Percentiles rank a stretch among this genome's conserved stretches.
Conservation (phyloP, 2,888 invertebrate genomes). For the Osmoderma eremita region DNA sequence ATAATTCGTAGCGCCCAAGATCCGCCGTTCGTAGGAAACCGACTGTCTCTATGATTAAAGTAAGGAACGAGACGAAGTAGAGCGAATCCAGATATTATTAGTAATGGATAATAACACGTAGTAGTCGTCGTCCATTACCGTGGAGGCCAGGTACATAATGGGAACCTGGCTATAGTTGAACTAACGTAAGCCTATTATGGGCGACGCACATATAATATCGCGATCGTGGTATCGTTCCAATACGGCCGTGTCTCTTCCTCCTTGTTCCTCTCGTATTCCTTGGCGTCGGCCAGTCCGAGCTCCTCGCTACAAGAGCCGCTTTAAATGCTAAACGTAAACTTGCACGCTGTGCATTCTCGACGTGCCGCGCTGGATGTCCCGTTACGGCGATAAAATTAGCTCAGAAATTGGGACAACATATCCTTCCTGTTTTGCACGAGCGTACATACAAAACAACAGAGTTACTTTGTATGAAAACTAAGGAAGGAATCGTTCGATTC, state of each 20-base stretch:
- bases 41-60: slow-evolving; percentile 12
- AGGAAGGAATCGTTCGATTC: slow-evolving; percentile 27
- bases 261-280: slow-evolving; percentile 4
- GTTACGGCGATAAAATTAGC: slow-evolving; percentile 41
- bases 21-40: slow-evolving; percentile 8
- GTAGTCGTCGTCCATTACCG: slow-evolving; percentile 14
- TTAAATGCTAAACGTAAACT: slow-evolving; percentile 41
- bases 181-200: slow-evolving; percentile 8
- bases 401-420: slow-evolving; percentile 43
- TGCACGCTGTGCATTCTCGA: slow-evolving; percentile 40
- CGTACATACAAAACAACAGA: slow-evolving; percentile 7
- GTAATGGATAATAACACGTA: slow-evolving; percentile 31
- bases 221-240: too few relatives aligned
- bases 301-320: slow-evolving; percentile 9
- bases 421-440: slow-evolving; percentile 37
- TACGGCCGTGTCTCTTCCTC: background rate
- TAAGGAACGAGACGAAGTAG: slow-evolving; percentile 18
- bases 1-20: slow-evolving; percentile 8
- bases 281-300: slow-evolving; percentile 4
- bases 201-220: slow-evolving; percentile 4
- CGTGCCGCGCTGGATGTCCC: slow-evolving; percentile 40
- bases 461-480: too few relatives aligned
- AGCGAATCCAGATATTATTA: slow-evolving; percentile 29
- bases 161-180: slow-evolving; percentile 19
- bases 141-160: slow-evolving; percentile 3